These are phyloP conservation scores for Notoglanidium macrostoma DNA, from an alignment of 2,797 vertebrate species.

Conservation along the genomic window DNA sequence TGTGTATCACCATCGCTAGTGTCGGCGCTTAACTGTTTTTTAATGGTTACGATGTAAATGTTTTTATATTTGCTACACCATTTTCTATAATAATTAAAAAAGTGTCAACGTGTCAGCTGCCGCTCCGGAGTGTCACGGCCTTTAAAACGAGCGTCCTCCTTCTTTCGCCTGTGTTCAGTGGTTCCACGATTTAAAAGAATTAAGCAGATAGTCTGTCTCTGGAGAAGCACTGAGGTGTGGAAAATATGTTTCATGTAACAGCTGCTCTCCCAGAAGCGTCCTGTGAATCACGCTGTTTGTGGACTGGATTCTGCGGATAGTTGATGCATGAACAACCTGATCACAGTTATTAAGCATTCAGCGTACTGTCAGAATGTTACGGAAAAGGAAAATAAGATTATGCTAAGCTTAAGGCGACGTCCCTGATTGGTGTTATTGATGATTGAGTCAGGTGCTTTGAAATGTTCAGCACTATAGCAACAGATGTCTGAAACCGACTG, in stretches of 20 bases:
- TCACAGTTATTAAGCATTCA: constrained; percentile 11
- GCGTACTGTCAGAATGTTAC: background rate
- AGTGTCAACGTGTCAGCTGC: background rate
- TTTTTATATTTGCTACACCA: background rate
- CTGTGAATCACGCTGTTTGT: constrained; percentile 1
- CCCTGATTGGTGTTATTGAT: background rate
- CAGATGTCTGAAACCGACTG: background rate
- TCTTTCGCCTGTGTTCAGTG: background rate
- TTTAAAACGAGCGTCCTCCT: background rate
- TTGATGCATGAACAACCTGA: constrained; percentile 47
- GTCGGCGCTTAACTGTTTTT: background rate
- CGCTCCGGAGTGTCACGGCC: background rate
- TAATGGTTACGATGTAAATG: background rate
- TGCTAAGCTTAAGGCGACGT: background rate
- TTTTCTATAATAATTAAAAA: background rate
- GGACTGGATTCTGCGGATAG: constrained; percentile 49
- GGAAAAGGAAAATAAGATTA: background rate
- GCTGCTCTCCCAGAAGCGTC: constrained; percentile 52
- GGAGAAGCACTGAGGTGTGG: constrained; percentile 53
- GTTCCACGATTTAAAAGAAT: constrained; percentile 1
- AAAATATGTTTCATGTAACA: constrained; percentile 58
- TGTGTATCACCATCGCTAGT: background rate
- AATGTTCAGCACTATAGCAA: background rate
- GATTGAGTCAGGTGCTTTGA: background rate
- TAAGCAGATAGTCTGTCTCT: background rate